Evolutionary conservation across 2,113 vertebrate genomes (phyloP).

Genomic region (Mesembrinibis cayennensis): DNA sequence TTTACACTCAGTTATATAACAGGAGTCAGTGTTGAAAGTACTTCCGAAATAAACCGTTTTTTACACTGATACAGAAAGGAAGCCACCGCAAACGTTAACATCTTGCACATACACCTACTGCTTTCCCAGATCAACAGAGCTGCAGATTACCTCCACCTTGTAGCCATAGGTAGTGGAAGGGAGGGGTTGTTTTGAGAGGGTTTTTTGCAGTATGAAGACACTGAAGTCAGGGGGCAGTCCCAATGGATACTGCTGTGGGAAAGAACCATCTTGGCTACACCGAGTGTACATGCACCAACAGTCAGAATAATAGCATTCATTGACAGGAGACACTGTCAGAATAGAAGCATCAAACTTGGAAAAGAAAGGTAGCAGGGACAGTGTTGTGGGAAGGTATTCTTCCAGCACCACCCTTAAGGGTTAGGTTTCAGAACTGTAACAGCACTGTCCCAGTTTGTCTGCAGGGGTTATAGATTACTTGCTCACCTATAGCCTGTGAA

Average conservation of each 20-base stretch:
- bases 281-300: accelerated
- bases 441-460: background rate
- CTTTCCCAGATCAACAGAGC: background rate
- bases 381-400: background rate
- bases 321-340: background rate
- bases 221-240: background rate
- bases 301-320: background rate
- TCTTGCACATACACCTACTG: background rate
- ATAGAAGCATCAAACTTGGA: background rate
- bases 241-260: background rate
- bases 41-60: background rate
- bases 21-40: background rate
- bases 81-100: background rate
- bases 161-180: background rate
- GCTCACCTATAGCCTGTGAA: background rate
- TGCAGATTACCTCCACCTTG: background rate
- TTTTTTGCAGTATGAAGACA: background rate
- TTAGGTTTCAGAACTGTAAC: background rate
- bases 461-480: background rate
- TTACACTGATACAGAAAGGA: background rate
- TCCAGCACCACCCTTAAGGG: background rate
- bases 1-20: background rate
- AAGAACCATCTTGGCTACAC: background rate
- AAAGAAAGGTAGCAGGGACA: background rate
- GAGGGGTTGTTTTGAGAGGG: background rate